Percentiles rank a stretch among this genome's conserved stretches.
Evolutionary conservation across 2,888 invertebrate species (phyloP).

Genomic region (Trichopria drosophilae): DNA sequence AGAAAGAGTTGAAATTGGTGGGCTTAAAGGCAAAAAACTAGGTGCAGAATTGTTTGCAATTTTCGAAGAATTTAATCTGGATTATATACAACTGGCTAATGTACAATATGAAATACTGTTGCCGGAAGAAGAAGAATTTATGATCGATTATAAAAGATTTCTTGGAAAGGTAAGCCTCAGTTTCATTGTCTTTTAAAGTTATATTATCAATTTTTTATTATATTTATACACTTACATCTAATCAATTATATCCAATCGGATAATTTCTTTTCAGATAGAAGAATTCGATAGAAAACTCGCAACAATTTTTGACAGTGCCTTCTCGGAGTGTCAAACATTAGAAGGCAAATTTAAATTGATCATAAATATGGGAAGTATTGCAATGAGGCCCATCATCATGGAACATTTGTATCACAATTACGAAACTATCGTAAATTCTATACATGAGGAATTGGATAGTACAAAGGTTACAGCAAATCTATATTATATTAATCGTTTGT

Average conservation of each 20-base stretch:
- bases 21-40: conserved; percentile 67
- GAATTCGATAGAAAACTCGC: conserved; percentile 79
- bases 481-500: too few species aligned
- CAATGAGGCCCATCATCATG: conserved; percentile 75
- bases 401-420: conserved; percentile 72
- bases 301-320: conserved; percentile 77
- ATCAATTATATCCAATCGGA: too few species aligned
- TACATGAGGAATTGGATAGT: conserved; percentile 68
- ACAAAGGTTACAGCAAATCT: conserved; percentile 69
- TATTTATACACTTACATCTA: too few species aligned
- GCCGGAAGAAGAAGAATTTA: conserved; percentile 69
- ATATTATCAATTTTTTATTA: too few species aligned
- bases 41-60: conserved; percentile 61
- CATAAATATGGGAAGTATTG: conserved; percentile 73
- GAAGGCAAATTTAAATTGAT: conserved; percentile 69
- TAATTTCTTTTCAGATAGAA: conserved; percentile 54
- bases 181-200: too few species aligned
- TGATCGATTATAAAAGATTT: conserved; percentile 68
- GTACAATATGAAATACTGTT: conserved; percentile 76
- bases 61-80: conserved; percentile 49
- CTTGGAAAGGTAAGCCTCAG: conserved; percentile 59
- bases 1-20: conserved; percentile 82
- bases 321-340: conserved; percentile 76
- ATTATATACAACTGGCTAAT: conserved; percentile 48
- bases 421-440: conserved; percentile 66